phyloP scores from a whole-genome alignment of 2,797 vertebrate species.

The Arrhamphus sclerolepis region DNA sequence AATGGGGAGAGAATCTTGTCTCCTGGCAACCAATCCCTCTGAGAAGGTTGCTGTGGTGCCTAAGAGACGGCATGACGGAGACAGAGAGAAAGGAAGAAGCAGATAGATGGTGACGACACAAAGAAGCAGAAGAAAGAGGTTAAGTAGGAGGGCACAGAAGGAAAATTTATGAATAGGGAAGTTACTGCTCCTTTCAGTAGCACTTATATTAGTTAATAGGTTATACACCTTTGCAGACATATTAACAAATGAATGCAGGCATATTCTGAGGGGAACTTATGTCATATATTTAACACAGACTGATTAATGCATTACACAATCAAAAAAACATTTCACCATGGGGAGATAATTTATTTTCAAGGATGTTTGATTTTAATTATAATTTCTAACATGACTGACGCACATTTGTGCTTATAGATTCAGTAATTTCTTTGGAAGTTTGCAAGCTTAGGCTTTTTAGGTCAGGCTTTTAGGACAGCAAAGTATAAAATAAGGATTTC shows the following conservation, averaged over 20 bases:
- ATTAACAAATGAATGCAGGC: no score
- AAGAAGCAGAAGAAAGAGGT: constrained; percentile 33
- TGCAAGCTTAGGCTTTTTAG: no score
- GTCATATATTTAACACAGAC: no score
- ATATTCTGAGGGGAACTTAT: not conserved
- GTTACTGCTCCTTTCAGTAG: constrained; percentile 14
- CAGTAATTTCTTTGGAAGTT: no score
- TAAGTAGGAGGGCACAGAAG: constrained; percentile 25
- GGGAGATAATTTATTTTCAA: no score
- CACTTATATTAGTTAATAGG: constrained; percentile 14
- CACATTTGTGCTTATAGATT: no score
- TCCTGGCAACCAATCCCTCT: constrained; percentile 83
- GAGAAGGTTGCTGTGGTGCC: constrained; percentile 76
- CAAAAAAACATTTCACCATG: no score
- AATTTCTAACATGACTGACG: no score
- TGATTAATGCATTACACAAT: no score
- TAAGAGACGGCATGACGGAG: constrained; percentile 50
- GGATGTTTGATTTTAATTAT: no score
- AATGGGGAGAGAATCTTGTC: constrained; percentile 82
- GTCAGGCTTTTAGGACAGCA: no score
- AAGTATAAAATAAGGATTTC: no score
- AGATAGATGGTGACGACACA: constrained; percentile 29
- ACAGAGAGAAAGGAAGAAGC: constrained; percentile 22
- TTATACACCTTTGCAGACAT: not conserved
- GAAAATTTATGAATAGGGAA: constrained; percentile 20